Percentiles rank a stretch among this genome's conserved stretches.
Evolutionary conservation across 2,888 invertebrate genomes (phyloP).

Genomic region (Galerucella pusilla): DNA sequence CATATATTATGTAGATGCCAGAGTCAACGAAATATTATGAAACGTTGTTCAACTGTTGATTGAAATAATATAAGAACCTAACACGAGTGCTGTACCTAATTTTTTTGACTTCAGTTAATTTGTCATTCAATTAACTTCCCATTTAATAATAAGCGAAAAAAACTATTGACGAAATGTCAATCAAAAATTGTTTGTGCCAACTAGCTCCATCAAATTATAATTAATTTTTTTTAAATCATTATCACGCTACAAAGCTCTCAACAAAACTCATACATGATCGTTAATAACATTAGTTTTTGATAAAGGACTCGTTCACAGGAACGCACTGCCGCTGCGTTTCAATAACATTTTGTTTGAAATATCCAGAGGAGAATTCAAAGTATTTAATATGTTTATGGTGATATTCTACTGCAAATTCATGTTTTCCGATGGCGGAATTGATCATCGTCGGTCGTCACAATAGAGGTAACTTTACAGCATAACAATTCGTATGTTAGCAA

Average conservation of each 20-base stretch:
- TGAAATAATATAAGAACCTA: too few species aligned
- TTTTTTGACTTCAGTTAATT: too few species aligned
- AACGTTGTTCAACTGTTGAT: too few species aligned
- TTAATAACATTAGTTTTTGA: not conserved
- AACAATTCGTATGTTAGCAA: not conserved
- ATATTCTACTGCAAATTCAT: slow-evolving; percentile 18
- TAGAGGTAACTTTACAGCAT: not conserved
- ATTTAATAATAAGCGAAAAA: too few species aligned
- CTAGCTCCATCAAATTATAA: too few species aligned
- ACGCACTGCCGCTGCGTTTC: slow-evolving; percentile 12
- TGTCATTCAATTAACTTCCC: too few species aligned
- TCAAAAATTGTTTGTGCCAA: too few species aligned
- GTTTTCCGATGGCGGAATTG: slow-evolving; percentile 2
- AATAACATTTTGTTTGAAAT: slow-evolving; percentile 23
- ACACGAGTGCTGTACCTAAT: too few species aligned
- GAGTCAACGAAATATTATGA: too few species aligned
- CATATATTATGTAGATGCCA: too few species aligned
- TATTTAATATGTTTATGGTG: slow-evolving; percentile 28
- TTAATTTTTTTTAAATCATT: not conserved
- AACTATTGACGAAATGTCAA: too few species aligned
- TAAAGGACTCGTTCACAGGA: not conserved
- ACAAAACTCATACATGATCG: not conserved
- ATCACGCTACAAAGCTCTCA: not conserved
- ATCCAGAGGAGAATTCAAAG: slow-evolving; percentile 19
- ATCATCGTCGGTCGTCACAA: not conserved